Evolutionary conservation across 2,888 invertebrate species (phyloP), one percentile per base, ranked within the genome.

Genomic region (Trilocha varians): DNA sequence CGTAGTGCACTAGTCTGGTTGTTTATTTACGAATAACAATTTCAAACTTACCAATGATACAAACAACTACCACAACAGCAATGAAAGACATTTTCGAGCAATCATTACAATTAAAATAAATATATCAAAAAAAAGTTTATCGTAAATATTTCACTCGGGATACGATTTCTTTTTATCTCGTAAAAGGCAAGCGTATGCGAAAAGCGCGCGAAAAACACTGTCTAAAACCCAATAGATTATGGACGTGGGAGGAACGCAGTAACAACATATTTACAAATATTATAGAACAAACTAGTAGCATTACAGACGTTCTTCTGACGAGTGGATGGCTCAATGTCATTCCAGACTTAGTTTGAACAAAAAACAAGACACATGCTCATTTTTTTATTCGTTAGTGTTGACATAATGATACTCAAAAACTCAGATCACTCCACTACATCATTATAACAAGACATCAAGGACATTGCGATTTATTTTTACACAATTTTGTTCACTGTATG

Each of bases 401-500:
- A 13, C 16, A 44, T 47, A 36, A 47, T 46, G 44, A 45, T 48
- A 25, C 25, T 46, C 40, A 48, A 48, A 47, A 49, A 37, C 43
- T 39, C 34, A 32, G 14, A 6, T 17, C 3, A 18, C 8, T 15
- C 17, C 14, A 4, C 14, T 38, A 3, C 16, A 9, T 17, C 16
- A 34, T 13, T 17, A 33, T 34, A 13, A 13, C 25, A 18, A 32
- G 13, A 16, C 17, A 36, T 42, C 32, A 16, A 32, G 18, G 14
- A 17, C 25, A 17, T 17, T 32, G n/a, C n/a, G n/a, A 39, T 9
- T 34, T 25, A 9, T 11, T 25, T 18, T 53, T 54, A 83, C 8
- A 83, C 77, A 13, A 60, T 66, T 52, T 77, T 83, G 48, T 85
- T 84, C 49, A 80, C 80, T 2, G 83, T 82, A 49, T 75, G 62